Percentiles rank a stretch among this genome's conserved stretches.
phyloP scores from a whole-genome alignment of 2,888 invertebrate species.

The Lucinisca nassula region DNA sequence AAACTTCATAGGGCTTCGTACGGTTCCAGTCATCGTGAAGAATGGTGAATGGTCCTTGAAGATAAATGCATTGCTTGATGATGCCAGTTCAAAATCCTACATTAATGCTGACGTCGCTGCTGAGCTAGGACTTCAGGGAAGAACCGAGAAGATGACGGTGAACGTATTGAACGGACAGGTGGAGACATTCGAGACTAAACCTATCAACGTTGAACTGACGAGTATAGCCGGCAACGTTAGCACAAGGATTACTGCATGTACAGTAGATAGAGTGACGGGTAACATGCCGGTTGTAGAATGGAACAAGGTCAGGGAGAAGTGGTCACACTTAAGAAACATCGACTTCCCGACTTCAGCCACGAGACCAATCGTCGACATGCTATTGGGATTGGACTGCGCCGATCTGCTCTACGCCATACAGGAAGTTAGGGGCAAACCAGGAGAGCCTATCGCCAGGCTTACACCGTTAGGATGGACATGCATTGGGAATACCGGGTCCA shows the following conservation, averaged over 20 bases:
- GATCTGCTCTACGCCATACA: no score
- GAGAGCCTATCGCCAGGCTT: no score
- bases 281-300: slow-evolving; percentile 4
- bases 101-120: background rate
- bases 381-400: no score
- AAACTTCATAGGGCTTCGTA: no score
- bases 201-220: background rate
- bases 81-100: background rate
- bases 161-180: background rate
- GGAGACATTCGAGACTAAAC: no score
- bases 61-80: background rate
- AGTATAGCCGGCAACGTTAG: background rate
- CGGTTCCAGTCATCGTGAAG: no score
- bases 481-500: no score
- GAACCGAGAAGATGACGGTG: background rate
- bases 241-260: no score
- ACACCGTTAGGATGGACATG: background rate
- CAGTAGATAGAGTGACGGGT: no score
- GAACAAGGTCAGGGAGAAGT: background rate
- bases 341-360: background rate
- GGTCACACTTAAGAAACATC: slow-evolving; percentile 1
- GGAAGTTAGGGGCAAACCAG: no score
- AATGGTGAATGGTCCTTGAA: no score
- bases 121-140: background rate
- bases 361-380: no score